Evolutionary conservation across 2,888 invertebrate species (phyloP).

Genomic region (Coleophora flavipennella): DNA sequence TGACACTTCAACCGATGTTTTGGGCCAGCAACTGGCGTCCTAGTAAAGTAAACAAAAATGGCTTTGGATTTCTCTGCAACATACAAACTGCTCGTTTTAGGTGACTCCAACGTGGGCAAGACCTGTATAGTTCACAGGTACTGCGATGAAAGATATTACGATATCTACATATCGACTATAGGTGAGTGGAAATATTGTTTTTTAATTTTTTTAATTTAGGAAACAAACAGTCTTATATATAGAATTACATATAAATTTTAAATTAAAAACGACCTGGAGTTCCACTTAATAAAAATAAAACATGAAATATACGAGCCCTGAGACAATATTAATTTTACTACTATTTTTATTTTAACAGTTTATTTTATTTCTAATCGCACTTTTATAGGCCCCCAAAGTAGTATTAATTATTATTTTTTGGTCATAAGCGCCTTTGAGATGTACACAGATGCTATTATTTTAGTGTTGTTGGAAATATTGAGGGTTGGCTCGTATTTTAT

Average conservation of each 20-base stretch:
- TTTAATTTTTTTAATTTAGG: no score
- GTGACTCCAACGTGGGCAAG: slow-evolving; percentile 92
- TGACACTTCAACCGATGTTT: slow-evolving; percentile 67
- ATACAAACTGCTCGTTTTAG: slow-evolving; percentile 88
- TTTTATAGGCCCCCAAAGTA: no score
- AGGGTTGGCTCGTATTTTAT: not conserved
- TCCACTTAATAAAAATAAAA: no score
- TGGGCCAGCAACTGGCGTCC: slow-evolving; percentile 50
- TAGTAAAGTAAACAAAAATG: slow-evolving; percentile 74
- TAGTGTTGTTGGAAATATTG: not conserved
- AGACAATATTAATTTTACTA: no score
- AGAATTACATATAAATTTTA: no score
- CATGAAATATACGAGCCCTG: no score
- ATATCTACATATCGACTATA: slow-evolving; percentile 92
- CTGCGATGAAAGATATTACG: slow-evolving; percentile 91
- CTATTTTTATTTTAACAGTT: no score
- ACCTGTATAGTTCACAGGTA: slow-evolving; percentile 92
- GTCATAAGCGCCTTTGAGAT: slow-evolving; percentile 52
- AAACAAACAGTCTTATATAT: no score
- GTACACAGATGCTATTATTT: not conserved
- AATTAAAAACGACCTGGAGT: no score
- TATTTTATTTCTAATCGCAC: no score
- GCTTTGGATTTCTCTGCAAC: slow-evolving; percentile 90
- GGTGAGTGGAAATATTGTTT: slow-evolving; percentile 78
- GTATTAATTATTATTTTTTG: no score